Evolutionary conservation across 2,797 vertebrate genomes (phyloP).

Genomic region (Trachurus trachurus): DNA sequence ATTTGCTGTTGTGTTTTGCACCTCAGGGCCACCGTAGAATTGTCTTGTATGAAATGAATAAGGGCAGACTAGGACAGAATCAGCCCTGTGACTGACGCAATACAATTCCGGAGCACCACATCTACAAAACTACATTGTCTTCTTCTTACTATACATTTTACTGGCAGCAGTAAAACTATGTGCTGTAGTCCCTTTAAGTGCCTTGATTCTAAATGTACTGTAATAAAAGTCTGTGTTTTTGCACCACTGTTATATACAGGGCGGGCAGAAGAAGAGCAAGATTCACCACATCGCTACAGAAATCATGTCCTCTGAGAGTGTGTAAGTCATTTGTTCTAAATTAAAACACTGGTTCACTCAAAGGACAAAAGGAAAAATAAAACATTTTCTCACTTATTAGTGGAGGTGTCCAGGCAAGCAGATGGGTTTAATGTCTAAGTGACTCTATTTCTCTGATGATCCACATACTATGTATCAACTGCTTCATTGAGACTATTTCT

Average conservation of each 20-base stretch:
- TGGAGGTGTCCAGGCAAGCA: neutral
- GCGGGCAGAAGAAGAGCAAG: slow-evolving; percentile 88
- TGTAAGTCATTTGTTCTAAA: slow-evolving; percentile 84
- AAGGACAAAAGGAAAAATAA: neutral
- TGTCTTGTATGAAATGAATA: neutral
- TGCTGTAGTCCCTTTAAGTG: neutral
- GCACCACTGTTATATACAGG: slow-evolving; percentile 77
- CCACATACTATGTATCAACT: neutral
- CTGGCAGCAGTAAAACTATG: neutral
- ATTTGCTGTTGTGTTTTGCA: too few species aligned
- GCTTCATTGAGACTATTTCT: neutral
- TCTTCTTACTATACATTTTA: neutral
- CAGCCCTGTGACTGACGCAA: neutral
- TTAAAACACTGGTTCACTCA: neutral
- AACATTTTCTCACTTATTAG: neutral
- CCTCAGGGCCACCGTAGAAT: too few species aligned
- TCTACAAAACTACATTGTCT: neutral
- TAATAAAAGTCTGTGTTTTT: slow-evolving; percentile 36
- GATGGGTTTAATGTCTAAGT: neutral
- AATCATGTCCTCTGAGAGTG: slow-evolving; percentile 97
- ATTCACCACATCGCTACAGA: slow-evolving; percentile 95
- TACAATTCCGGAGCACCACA: neutral
- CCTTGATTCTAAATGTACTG: neutral
- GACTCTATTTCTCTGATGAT: neutral
- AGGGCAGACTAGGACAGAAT: neutral